Percentiles rank a stretch among this genome's conserved stretches.
These are phyloP conservation scores for Drosophila nigritarsus DNA, from an alignment of 2,888 invertebrate genomes.

Conservation along the genomic window DNA sequence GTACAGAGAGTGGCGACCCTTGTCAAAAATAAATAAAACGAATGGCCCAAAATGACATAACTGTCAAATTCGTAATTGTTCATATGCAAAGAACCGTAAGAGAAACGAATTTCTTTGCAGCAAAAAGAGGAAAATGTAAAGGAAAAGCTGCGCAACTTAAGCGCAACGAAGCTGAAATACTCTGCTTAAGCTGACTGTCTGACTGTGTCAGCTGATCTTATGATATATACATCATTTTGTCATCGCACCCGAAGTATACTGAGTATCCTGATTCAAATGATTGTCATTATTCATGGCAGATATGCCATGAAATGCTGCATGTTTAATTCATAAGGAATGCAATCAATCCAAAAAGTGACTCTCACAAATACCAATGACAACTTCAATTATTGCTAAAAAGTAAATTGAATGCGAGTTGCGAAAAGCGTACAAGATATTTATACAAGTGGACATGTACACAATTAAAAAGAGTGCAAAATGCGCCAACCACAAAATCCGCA, in stretches of 20 bases:
- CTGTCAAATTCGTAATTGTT: slow-evolving; percentile 77
- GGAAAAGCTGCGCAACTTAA: background rate
- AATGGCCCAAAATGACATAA: slow-evolving; percentile 70
- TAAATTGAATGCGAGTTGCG: slow-evolving; percentile 2
- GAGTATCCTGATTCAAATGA: background rate
- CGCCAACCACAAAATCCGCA: slow-evolving; percentile 58
- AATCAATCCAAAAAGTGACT: background rate
- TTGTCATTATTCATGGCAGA: background rate
- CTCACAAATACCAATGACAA: slow-evolving; percentile 62
- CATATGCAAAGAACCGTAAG: slow-evolving; percentile 64
- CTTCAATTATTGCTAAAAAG: slow-evolving; percentile 64
- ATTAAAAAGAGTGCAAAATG: slow-evolving; percentile 31
- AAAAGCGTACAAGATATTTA: slow-evolving; percentile 39
- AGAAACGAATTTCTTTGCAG: slow-evolving; percentile 44
- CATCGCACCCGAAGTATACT: background rate
- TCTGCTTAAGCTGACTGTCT: background rate
- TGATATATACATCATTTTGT: too few species aligned
- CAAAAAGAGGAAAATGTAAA: slow-evolving; percentile 14
- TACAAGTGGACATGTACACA: slow-evolving; percentile 29
- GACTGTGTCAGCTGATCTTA: too few species aligned
- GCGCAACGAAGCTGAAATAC: slow-evolving; percentile 21
- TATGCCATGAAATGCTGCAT: background rate
- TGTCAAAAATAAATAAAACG: slow-evolving; percentile 63
- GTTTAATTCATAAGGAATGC: background rate
- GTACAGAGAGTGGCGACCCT: slow-evolving; percentile 57